Percentiles rank a stretch among this genome's conserved stretches.
Evolutionary conservation across 2,888 invertebrate species (phyloP).

Genomic region (Tachystola acroxantha): DNA sequence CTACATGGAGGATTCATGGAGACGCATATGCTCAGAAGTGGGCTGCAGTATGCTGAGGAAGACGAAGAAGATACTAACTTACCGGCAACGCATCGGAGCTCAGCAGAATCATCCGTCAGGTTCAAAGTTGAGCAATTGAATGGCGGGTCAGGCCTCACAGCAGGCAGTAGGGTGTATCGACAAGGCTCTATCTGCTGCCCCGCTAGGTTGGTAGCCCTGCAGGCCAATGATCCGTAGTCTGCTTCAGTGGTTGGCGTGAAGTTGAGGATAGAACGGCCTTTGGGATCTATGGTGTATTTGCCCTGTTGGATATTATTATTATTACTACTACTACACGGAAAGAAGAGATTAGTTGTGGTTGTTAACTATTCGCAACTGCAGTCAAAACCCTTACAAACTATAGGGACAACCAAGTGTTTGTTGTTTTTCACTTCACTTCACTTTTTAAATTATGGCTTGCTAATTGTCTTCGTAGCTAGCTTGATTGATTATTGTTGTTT

Average conservation of each 20-base stretch:
- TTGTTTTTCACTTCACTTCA: too few species aligned
- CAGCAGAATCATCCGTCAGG: slow-evolving; percentile 87
- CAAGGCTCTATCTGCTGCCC: slow-evolving; percentile 86
- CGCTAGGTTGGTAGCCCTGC: slow-evolving; percentile 85
- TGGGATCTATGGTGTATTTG: slow-evolving; percentile 72
- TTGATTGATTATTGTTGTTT: too few species aligned
- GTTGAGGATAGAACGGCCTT: slow-evolving; percentile 82
- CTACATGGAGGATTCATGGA: too few species aligned
- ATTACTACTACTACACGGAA: too few species aligned
- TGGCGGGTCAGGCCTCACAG: slow-evolving; percentile 87
- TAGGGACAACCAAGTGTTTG: background rate
- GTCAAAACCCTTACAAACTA: too few species aligned
- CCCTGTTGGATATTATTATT: slow-evolving; percentile 62
- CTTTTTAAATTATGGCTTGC: too few species aligned
- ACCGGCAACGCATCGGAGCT: slow-evolving; percentile 83
- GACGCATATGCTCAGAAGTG: too few species aligned
- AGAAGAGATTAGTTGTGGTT: too few species aligned
- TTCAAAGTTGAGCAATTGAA: slow-evolving; percentile 87
- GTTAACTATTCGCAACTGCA: too few species aligned
- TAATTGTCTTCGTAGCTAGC: too few species aligned
- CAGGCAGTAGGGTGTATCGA: slow-evolving; percentile 85
- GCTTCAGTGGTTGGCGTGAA: slow-evolving; percentile 87
- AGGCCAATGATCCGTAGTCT: slow-evolving; percentile 87
- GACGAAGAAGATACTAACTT: too few species aligned
- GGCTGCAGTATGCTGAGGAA: too few species aligned